Base-by-base conservation (phyloP, 2,888 invertebrate genomes). In the Eueremaeus valkanovi region DNA sequence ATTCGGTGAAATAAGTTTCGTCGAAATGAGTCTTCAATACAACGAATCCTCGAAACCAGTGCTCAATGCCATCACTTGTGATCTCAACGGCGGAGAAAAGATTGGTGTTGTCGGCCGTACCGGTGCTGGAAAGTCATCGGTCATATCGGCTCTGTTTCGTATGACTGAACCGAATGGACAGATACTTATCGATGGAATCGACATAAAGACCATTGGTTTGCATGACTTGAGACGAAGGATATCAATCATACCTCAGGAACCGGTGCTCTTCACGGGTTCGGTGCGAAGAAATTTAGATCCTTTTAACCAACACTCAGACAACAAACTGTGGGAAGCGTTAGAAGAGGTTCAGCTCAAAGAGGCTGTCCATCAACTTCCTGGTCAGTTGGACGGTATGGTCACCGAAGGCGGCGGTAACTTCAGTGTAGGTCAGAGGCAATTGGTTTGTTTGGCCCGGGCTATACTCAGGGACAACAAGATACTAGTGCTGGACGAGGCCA, bases 401-500 rank as follows among this genome's bases (percentile, higher is more conserved):
- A 74, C 87, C 73, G 92, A 90, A 85, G 89, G 90, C 18, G 92
- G 92, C 0, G 86, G 88, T 0, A 92, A 92, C 84, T 92, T 93
- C 83, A 94, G 93, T 75, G 90, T 94, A 8, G 95, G 95, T 0
- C 95, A 95, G 83, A 86, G 93, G 13, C 95, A 95, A 82, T 85
- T 95, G 72, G 89, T 95, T 63, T 95, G 95, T 82, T 85, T 95
- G 77, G 95, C 94, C 0, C 87, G 95, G 73, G 94, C 95, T 45
- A 90, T 95, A 80, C 85, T 95, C 29, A 87, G 95, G 90, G 95
- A n/a, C n/a, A n/a, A n/a, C n/a, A n/a, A n/a, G n/a, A n/a, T n/a
- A n/a, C n/a, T n/a, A n/a, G n/a, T n/a, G 79, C 86, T 95, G 80
- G 95, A 95, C 82, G 95, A 95, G 84, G 94, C 95, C 21, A 95